Evolutionary conservation across 2,113 vertebrate species (phyloP).

Genomic region (Corydoras maculifer): DNA sequence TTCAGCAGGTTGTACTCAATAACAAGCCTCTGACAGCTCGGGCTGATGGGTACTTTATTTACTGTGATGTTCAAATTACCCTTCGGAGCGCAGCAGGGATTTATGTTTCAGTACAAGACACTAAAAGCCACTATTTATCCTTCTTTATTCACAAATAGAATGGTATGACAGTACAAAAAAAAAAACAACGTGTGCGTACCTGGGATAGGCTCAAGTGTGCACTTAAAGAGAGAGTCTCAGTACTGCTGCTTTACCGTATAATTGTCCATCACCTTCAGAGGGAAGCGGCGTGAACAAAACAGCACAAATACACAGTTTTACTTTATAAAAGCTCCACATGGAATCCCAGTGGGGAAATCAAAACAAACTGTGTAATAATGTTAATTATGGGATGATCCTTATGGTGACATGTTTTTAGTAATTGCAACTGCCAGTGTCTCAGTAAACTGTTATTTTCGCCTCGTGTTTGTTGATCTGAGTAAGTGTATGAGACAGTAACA

Average conservation of each 20-base stretch:
- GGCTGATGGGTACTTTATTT: too few relatives aligned
- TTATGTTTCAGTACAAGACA: too few relatives aligned
- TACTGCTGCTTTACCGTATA: slow-evolving; percentile 3
- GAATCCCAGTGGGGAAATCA: background rate
- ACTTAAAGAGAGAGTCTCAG: background rate
- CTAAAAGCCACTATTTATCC: background rate
- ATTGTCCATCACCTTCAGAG: background rate
- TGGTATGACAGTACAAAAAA: too few relatives aligned
- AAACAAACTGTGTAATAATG: background rate
- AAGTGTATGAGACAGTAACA: background rate
- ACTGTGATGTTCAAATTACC: too few relatives aligned
- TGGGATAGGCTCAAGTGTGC: too few relatives aligned
- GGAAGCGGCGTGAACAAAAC: slow-evolving; percentile 9
- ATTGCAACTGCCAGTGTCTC: background rate
- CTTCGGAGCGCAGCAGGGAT: too few relatives aligned
- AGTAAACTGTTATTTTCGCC: background rate
- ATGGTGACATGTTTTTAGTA: slow-evolving; percentile 1
- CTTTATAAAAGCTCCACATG: background rate
- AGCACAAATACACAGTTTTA: slow-evolving; percentile 7
- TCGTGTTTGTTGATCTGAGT: background rate
- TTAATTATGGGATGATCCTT: slow-evolving; percentile 11
- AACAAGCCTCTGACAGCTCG: background rate
- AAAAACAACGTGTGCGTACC: too few relatives aligned
- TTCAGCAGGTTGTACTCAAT: background rate
- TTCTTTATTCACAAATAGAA: background rate